Base-by-base conservation (phyloP, 2,888 invertebrate species). In the Argyresthia albistria region DNA sequence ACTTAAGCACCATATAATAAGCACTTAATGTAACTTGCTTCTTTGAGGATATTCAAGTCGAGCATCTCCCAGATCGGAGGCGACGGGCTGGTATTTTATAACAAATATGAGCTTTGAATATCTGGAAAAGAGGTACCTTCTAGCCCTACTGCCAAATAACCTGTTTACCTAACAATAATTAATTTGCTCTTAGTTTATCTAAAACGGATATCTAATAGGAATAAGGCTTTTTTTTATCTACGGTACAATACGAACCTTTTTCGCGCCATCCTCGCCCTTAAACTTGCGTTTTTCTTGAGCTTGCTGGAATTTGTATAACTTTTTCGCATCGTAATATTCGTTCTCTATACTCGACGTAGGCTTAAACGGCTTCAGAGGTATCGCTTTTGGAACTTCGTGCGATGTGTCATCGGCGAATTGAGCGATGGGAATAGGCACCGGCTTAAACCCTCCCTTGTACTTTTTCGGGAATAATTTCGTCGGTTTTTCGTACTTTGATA, bases 391-490 rank as follows among this genome's bases (percentile, higher is more conserved):
- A 12, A 81, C 64, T 69, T 81, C 66, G 55, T 63, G 70, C 10
- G 60, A 59, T 43, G 70, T 57, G 14, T 70, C 72, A 35, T 75
- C 76, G 43, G 65, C 67, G 54, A 69, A 80, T 58, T 79, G 79
- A 4, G 64, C 64, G 54, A 86, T 64, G 8, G 87, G 87, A 58
- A 87, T 83, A 1, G 80, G 75, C 46, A 86, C 66, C 0, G 87
- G 83, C 53, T 84, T 87, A 53, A 89, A 81, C 16, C 80, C 80
- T 48, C 82, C 77, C 56, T 77, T 69, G 66, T 81, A 91, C 64
- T 91, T 91, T 65, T 91, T 91, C 0, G 91, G 91, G 25, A 81
- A 61, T 61, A 45, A 36, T 55, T 86, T 86, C 15, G 90, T 90
- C 2, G 90, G 90, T 14, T 71, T 66, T 58, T 86, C 76, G 43